Conservation (phyloP, 1,140 invertebrate species). For the Diabrotica undecimpunctata region DNA sequence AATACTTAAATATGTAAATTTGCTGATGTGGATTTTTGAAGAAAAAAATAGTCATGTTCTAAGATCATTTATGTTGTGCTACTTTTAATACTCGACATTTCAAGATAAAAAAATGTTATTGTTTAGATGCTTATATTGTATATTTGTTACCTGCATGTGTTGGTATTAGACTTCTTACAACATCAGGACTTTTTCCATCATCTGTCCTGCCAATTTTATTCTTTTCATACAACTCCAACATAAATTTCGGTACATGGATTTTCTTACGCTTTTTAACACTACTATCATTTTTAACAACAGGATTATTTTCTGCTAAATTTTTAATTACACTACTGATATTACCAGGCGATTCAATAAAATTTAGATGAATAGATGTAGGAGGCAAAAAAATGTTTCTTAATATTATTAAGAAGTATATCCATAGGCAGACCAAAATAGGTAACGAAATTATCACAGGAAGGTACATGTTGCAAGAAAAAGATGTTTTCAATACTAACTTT, state of each 20-base stretch:
- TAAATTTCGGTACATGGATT: slow-evolving; percentile 43
- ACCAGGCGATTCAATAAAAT: slow-evolving; percentile 27
- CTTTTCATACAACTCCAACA: slow-evolving; percentile 45
- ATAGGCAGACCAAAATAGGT: slow-evolving; percentile 21
- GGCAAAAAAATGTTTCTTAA: slow-evolving; percentile 22
- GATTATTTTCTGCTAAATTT: background rate
- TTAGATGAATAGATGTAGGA: slow-evolving; percentile 30
- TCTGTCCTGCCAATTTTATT: slow-evolving; percentile 31
- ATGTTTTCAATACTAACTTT: background rate
- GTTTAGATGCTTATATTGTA: background rate
- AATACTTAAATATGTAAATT: too few relatives aligned
- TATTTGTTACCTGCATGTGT: slow-evolving; percentile 34
- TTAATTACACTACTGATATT: slow-evolving; percentile 1
- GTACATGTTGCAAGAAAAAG: background rate
- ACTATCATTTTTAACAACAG: background rate
- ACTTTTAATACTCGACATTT: background rate
- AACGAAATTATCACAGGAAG: background rate
- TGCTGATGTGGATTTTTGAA: too few relatives aligned
- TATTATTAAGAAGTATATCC: slow-evolving; percentile 25
- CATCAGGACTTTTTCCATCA: slow-evolving; percentile 29
- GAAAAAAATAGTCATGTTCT: too few relatives aligned
- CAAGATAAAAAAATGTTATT: background rate
- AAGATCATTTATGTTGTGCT: too few relatives aligned
- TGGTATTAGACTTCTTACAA: slow-evolving; percentile 43
- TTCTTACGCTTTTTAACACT: slow-evolving; percentile 27